These are phyloP conservation scores for Gryllus longicercus DNA, from an alignment of 2,888 invertebrate species.

Conservation along the genomic window DNA sequence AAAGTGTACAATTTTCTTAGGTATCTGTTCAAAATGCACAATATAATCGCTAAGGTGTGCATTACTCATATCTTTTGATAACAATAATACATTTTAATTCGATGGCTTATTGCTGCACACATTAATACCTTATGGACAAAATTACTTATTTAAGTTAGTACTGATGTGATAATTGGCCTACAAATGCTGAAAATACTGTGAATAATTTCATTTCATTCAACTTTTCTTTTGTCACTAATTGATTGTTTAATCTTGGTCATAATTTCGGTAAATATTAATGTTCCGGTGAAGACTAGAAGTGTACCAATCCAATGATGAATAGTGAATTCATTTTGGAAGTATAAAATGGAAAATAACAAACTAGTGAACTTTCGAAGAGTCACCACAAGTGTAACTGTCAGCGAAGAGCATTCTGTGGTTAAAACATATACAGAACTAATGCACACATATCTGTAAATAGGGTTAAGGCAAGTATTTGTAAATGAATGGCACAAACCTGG, in stretches of 20 bases:
- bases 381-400: conserved; percentile 93
- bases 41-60: too few species aligned
- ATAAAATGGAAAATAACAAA: conserved; percentile 88
- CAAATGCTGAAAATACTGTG: too few species aligned
- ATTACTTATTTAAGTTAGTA: too few species aligned
- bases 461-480: not conserved
- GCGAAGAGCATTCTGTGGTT: conserved; percentile 88
- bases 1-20: too few species aligned
- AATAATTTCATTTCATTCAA: not conserved
- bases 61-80: too few species aligned
- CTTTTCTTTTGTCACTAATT: conserved; percentile 27
- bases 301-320: conserved; percentile 88
- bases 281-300: conserved; percentile 84
- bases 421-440: conserved; percentile 92
- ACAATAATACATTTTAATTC: too few species aligned
- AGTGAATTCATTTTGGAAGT: conserved; percentile 94
- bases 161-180: too few species aligned
- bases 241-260: conserved; percentile 50
- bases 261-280: conserved; percentile 85
- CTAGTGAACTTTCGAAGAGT: conserved; percentile 94
- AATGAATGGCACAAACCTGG: too few species aligned
- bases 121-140: too few species aligned
- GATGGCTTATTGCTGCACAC: too few species aligned
- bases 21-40: too few species aligned
- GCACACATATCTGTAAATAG: conserved; percentile 65